Evolutionary conservation across 2,113 vertebrate species (phyloP).

Genomic region (Charadrius vociferus): DNA sequence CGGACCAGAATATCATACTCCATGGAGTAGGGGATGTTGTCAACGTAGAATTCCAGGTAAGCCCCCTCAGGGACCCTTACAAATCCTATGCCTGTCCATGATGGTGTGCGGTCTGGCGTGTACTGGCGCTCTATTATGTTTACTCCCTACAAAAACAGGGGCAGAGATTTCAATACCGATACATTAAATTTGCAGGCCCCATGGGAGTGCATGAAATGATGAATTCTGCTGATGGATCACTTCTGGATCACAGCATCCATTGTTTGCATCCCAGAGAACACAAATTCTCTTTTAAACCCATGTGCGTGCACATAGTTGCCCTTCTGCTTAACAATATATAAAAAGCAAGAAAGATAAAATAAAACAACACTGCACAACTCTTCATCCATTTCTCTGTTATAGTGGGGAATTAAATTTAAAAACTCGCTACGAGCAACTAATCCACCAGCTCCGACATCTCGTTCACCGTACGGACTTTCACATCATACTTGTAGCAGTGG

Average conservation of each 20-base stretch:
- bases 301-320: fast-evolving
- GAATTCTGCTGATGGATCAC: neutral
- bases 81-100: slow-evolving; percentile 94
- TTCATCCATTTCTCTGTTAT: neutral
- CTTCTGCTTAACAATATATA: neutral
- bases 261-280: neutral
- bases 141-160: slow-evolving; percentile 78
- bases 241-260: neutral
- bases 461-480: neutral
- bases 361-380: neutral
- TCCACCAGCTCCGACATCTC: neutral
- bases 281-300: neutral
- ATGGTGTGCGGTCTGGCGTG: slow-evolving; percentile 85
- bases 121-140: slow-evolving; percentile 83
- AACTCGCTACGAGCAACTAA: neutral
- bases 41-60: slow-evolving; percentile 89
- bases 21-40: slow-evolving; percentile 95
- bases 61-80: slow-evolving; percentile 92
- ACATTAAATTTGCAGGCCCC: neutral
- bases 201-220: fast-evolving
- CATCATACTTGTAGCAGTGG: neutral
- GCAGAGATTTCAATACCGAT: neutral
- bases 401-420: neutral
- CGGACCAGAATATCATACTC: slow-evolving; percentile 94
- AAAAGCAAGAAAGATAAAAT: neutral